A percentile compares a stretch with the other conserved stretches of the same genome.
Conservation (phyloP, 2,797 vertebrate genomes). For the Premnoplex brunnescens region DNA sequence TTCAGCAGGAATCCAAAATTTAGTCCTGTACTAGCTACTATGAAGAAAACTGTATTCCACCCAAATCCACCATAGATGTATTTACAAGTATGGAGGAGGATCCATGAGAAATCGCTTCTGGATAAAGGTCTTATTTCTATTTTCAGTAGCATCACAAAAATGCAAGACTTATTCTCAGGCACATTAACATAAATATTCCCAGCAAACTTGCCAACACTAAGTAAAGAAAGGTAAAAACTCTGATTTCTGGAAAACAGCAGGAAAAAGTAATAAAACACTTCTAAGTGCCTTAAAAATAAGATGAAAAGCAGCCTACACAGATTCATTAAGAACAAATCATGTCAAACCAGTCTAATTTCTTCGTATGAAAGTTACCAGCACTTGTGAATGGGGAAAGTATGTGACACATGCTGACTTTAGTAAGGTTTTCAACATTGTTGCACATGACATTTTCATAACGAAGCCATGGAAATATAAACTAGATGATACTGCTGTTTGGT, state of each 20-base stretch:
- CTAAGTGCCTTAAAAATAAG: neutral
- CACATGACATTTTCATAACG: constrained; percentile 11
- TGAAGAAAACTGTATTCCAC: neutral
- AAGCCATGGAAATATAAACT: constrained; percentile 11
- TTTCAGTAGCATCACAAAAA: neutral
- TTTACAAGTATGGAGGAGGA: neutral
- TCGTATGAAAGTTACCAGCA: neutral
- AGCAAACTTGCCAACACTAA: neutral
- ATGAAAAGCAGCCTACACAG: neutral
- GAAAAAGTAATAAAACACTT: neutral
- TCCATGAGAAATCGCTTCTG: neutral
- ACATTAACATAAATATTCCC: neutral
- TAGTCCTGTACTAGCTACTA: neutral
- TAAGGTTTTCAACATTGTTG: constrained; percentile 2
- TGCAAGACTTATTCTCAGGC: neutral
- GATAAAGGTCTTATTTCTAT: neutral
- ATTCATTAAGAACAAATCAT: neutral
- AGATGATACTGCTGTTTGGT: neutral
- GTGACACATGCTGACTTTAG: neutral
- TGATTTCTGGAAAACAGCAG: neutral
- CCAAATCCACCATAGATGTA: neutral
- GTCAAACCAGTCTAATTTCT: neutral
- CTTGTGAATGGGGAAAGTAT: neutral
- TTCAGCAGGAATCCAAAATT: neutral
- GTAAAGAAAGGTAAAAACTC: neutral